phyloP scores from a whole-genome alignment of 2,113 vertebrate genomes.

The Nettapus auritus region DNA sequence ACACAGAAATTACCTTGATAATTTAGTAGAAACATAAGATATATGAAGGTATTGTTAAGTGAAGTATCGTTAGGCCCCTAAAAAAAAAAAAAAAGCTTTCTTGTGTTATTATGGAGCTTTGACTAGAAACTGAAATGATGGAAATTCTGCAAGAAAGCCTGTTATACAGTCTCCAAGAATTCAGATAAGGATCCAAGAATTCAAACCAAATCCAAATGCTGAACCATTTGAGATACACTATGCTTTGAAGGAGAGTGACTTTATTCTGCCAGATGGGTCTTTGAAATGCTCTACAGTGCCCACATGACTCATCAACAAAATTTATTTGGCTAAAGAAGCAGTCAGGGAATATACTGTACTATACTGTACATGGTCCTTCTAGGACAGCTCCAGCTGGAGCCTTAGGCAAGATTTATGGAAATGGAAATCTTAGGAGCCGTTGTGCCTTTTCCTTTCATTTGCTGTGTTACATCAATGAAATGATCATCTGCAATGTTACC shows the following conservation, averaged over 20 bases:
- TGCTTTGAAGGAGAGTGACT: slow-evolving; percentile 45
- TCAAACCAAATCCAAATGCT: slow-evolving; percentile 63
- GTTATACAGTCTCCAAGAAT: slow-evolving; percentile 7
- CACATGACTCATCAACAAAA: slow-evolving; percentile 62
- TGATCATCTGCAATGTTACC: not conserved
- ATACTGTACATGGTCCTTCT: slow-evolving; percentile 37
- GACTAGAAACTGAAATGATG: slow-evolving; percentile 1
- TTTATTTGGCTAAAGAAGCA: slow-evolving; percentile 61
- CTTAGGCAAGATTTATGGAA: slow-evolving; percentile 68
- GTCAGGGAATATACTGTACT: slow-evolving; percentile 55
- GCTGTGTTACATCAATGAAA: not conserved
- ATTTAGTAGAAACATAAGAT: not conserved
- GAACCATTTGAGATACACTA: slow-evolving; percentile 48
- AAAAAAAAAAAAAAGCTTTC: not conserved
- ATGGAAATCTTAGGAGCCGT: slow-evolving; percentile 37
- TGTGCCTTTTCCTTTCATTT: not conserved
- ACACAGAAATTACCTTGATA: not conserved
- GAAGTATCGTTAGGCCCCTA: not conserved
- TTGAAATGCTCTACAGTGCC: slow-evolving; percentile 55
- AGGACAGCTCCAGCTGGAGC: slow-evolving; percentile 61
- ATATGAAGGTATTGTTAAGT: not conserved
- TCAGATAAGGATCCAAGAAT: slow-evolving; percentile 55
- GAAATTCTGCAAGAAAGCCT: slow-evolving; percentile 37
- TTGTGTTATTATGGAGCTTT: slow-evolving; percentile 8
- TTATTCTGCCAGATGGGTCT: slow-evolving; percentile 64